Evolutionary conservation across 2,888 invertebrate species (phyloP).

Genomic region (Philereme vetulata): DNA sequence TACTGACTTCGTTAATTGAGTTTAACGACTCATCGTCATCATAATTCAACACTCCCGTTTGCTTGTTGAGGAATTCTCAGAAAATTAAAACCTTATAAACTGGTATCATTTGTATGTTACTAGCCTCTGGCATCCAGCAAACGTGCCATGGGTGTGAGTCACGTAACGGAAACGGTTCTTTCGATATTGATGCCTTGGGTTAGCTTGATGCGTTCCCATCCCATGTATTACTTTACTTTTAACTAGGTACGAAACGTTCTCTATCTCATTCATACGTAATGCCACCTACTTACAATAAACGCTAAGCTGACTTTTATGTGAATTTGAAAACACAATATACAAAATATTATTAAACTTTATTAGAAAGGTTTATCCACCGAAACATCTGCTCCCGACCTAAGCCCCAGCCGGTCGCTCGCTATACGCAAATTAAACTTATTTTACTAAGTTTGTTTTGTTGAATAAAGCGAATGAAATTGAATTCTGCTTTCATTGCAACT

Average conservation of each 20-base stretch:
- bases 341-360: conserved; percentile 56
- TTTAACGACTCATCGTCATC: conserved; percentile 5
- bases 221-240: conserved; percentile 57
- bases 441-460: conserved; percentile 58
- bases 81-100: conserved; percentile 64
- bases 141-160: conserved; percentile 80
- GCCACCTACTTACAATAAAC: conserved; percentile 15
- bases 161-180: conserved; percentile 81
- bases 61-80: conserved; percentile 51
- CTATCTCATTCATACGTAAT: conserved; percentile 21
- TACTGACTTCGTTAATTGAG: conserved; percentile 3
- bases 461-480: conserved; percentile 61
- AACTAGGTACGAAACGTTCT: conserved; percentile 25
- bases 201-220: conserved; percentile 67
- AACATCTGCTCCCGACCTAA: conserved; percentile 68
- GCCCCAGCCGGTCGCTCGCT: conserved; percentile 48
- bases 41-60: conserved; percentile 39
- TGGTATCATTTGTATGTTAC: conserved; percentile 72
- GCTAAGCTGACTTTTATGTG: conserved; percentile 6
- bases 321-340: conserved; percentile 41
- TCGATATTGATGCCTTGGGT: conserved; percentile 69
- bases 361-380: conserved; percentile 47
- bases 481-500: conserved; percentile 34
- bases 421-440: conserved; percentile 68
- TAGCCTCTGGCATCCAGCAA: conserved; percentile 64